Percentiles rank a stretch among this genome's conserved stretches.
These are phyloP conservation scores for Eurytoma californica DNA, from an alignment of 2,888 invertebrate genomes.

Conservation along the genomic window DNA sequence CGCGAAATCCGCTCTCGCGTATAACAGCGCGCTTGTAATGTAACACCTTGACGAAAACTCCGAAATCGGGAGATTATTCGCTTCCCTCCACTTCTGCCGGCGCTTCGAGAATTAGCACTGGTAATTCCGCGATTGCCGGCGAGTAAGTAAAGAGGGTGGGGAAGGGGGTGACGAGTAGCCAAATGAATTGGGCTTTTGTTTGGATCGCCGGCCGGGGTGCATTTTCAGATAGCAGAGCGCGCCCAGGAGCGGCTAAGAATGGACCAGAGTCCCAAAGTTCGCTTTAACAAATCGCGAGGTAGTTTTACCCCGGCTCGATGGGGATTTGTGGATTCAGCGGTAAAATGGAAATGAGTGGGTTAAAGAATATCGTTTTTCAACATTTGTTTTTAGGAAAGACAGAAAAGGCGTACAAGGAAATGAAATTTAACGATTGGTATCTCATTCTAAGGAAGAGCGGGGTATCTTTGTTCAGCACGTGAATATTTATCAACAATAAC, in stretches of 20 bases:
- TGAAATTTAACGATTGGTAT: too few species aligned
- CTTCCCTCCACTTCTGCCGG: slow-evolving; percentile 11
- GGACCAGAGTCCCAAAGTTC: not conserved
- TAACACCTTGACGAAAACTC: slow-evolving; percentile 36
- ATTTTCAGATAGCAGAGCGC: not conserved
- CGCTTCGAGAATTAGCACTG: slow-evolving; percentile 30
- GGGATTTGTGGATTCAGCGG: not conserved
- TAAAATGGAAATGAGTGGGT: too few species aligned
- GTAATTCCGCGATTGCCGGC: slow-evolving; percentile 31
- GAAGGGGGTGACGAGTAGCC: slow-evolving; percentile 10
- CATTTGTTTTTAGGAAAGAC: not conserved
- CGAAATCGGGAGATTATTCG: slow-evolving; percentile 17
- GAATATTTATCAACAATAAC: too few species aligned
- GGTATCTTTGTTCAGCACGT: too few species aligned
- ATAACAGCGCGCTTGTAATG: slow-evolving; percentile 13
- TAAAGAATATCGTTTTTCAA: not conserved
- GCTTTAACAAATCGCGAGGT: too few species aligned
- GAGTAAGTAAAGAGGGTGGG: not conserved
- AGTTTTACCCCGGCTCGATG: too few species aligned
- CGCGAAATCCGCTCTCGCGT: not conserved
- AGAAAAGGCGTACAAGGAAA: too few species aligned
- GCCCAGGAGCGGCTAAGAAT: not conserved
- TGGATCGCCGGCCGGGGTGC: not conserved
- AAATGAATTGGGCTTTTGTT: slow-evolving; percentile 42
- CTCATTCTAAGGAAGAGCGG: too few species aligned